Evolutionary conservation across 1,140 invertebrate species (phyloP).

Genomic region (Drosophila sulfurigaster): DNA sequence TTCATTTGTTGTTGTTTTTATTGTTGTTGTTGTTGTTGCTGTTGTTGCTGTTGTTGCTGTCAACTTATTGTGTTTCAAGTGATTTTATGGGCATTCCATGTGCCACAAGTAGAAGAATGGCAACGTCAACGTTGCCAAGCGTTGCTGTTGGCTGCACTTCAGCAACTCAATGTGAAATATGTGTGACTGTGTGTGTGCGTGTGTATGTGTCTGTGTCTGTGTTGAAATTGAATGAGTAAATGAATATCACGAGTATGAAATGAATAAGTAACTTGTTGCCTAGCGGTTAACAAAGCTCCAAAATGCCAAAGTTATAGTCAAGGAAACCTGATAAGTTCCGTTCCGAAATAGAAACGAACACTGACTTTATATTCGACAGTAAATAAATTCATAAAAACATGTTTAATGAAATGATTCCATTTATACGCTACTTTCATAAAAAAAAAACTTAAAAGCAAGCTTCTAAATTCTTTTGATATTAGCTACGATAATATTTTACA

Average conservation of each 20-base stretch:
- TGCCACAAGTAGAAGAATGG: conserved; percentile 30
- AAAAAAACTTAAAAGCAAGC: neutral
- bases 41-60: conserved; percentile 43
- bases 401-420: neutral
- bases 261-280: conserved; percentile 31
- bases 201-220: neutral
- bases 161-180: neutral
- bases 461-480: no score
- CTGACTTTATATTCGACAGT: no score
- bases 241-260: conserved; percentile 20
- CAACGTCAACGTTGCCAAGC: conserved; percentile 7
- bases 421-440: neutral
- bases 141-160: conserved; percentile 4
- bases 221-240: conserved; percentile 27
- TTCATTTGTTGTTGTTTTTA: conserved; percentile 41
- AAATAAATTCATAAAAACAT: no score
- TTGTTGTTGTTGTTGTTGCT: conserved; percentile 27
- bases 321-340: neutral
- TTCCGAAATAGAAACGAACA: no score
- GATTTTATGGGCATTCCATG: conserved; percentile 59
- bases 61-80: conserved; percentile 74
- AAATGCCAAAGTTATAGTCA: neutral
- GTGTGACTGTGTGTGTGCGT: neutral
- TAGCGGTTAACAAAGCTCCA: neutral
- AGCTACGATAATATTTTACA: no score